Evolutionary conservation across 30 jellyfish, hydroid and myxozoan genomes (phyloP).

Genomic region (Phacellophora camtschatica): DNA sequence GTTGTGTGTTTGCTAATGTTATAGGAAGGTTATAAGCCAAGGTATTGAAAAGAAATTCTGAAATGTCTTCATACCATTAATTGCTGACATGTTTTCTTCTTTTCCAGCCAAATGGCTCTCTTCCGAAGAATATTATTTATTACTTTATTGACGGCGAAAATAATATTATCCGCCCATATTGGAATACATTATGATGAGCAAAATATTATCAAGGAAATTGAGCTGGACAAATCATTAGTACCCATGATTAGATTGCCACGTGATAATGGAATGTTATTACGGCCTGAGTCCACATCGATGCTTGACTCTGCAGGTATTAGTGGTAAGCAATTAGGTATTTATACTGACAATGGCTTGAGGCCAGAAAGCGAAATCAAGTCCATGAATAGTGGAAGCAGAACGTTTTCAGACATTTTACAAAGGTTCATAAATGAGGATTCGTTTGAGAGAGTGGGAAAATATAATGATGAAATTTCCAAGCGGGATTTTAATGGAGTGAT

Average conservation of each 20-base stretch:
- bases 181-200: constrained; percentile 18
- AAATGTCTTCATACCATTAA: too few relatives aligned
- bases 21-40: too few relatives aligned
- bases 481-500: not conserved
- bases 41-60: not conserved
- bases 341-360: constrained; percentile 27
- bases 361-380: constrained; percentile 21
- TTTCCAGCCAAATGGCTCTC: constrained; percentile 54
- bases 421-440: not conserved
- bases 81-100: too few relatives aligned
- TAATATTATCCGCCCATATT: constrained; percentile 12
- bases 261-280: not conserved
- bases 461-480: not conserved
- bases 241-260: constrained; percentile 59
- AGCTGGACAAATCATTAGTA: constrained; percentile 33
- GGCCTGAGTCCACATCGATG: not conserved
- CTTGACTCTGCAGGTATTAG: not conserved
- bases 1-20: too few relatives aligned
- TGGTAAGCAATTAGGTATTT: not conserved
- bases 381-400: not conserved
- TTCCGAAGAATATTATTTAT: constrained; percentile 8
- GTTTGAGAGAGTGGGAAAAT: not conserved
- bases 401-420: not conserved
- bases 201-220: constrained; percentile 6
- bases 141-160: not conserved